These are phyloP conservation scores for Sphaerophoria taeniata DNA, from an alignment of 2,888 invertebrate genomes.

Conservation along the genomic window DNA sequence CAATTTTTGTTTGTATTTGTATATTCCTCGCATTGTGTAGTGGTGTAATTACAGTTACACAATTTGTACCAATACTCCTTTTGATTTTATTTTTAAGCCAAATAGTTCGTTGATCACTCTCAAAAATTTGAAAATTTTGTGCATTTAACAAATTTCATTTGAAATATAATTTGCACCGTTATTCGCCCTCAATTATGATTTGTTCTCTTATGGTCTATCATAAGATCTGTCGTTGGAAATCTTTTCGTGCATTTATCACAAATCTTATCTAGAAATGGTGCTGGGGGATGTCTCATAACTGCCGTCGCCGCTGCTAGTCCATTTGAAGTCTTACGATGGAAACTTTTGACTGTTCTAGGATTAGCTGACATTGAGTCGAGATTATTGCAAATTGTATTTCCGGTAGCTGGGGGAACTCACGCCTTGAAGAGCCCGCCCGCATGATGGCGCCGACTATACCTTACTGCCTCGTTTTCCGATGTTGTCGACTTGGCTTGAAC, in stretches of 20 bases:
- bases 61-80: not conserved
- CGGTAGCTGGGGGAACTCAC: conserved; percentile 33
- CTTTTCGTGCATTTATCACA: conserved; percentile 89
- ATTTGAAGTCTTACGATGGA: conserved; percentile 40
- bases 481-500: conserved; percentile 39
- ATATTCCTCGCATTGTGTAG: conserved; percentile 23
- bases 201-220: conserved; percentile 90
- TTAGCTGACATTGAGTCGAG: conserved; percentile 16
- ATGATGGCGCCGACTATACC: conserved; percentile 48
- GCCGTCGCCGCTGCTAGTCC: not conserved
- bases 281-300: not conserved
- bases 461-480: conserved; percentile 29
- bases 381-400: not conserved
- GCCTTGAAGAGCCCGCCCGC: conserved; percentile 52
- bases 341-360: conserved; percentile 49
- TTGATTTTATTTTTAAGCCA: conserved; percentile 7
- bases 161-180: not conserved
- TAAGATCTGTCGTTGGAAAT: conserved; percentile 91
- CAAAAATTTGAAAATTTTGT: conserved; percentile 31
- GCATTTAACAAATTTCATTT: conserved; percentile 27
- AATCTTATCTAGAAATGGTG: conserved; percentile 84
- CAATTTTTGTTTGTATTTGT: conserved; percentile 22
- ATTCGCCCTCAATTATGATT: conserved; percentile 85
- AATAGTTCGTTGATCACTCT: conserved; percentile 48
- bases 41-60: conserved; percentile 23